Percentiles rank a stretch among this genome's conserved stretches.
These are phyloP conservation scores for Nestor notabilis DNA, from an alignment of 2,113 vertebrate genomes.

Conservation along the genomic window DNA sequence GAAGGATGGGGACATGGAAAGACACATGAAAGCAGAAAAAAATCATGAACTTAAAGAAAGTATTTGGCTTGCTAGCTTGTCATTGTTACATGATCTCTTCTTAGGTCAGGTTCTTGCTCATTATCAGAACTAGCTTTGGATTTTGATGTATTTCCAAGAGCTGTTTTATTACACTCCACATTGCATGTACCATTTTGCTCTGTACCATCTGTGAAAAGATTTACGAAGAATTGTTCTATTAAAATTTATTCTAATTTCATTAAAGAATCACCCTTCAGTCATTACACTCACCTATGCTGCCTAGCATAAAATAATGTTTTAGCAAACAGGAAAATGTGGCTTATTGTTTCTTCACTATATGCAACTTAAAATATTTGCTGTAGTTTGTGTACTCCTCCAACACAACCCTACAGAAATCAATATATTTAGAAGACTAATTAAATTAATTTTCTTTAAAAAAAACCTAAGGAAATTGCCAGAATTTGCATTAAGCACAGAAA, in stretches of 20 bases:
- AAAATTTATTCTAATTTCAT: not conserved
- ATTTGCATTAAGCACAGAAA: not conserved
- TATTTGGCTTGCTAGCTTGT: not conserved
- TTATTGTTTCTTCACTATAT: not conserved
- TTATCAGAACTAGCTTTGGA: not conserved
- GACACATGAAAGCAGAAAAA: not conserved
- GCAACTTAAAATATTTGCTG: not conserved
- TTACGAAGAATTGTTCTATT: not conserved
- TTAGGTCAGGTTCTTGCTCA: not conserved
- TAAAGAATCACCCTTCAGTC: not conserved
- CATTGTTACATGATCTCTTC: not conserved
- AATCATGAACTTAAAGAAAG: not conserved
- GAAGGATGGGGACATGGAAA: not conserved
- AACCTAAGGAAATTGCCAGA: not conserved
- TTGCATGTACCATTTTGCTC: not conserved
- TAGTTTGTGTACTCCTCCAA: not conserved
- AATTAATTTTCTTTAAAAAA: not conserved
- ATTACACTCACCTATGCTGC: not conserved
- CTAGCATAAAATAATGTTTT: not conserved
- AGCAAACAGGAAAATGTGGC: not conserved
- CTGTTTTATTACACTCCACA: fast-evolving
- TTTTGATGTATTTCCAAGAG: not conserved
- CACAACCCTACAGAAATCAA: not conserved
- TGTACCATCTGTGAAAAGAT: not conserved
- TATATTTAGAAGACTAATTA: not conserved